These are phyloP conservation scores for Erinaceus europaeus DNA, from an alignment of 2,113 vertebrate species.

Conservation along the genomic window DNA sequence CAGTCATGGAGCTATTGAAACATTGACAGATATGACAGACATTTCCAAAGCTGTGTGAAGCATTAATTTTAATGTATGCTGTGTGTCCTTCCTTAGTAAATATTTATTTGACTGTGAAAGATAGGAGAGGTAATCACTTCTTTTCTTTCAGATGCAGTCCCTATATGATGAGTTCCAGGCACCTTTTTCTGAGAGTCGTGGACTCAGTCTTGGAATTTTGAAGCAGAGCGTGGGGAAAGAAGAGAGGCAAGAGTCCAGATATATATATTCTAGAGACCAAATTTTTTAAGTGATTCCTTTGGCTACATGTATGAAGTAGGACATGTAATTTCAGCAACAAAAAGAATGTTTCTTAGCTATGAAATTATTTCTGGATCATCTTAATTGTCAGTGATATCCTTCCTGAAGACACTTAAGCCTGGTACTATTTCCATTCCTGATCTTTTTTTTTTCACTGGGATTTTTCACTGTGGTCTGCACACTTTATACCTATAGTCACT, in stretches of 20 bases:
- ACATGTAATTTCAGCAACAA: not conserved
- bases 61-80: slow-evolving; percentile 80
- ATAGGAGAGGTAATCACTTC: slow-evolving; percentile 64
- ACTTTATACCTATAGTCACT: not conserved
- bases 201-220: slow-evolving; percentile 19
- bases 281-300: slow-evolving; percentile 22
- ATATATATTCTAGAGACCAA: slow-evolving; percentile 13
- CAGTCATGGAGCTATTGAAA: slow-evolving; percentile 69
- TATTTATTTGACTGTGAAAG: slow-evolving; percentile 77
- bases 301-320: not conserved
- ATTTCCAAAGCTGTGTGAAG: slow-evolving; percentile 70
- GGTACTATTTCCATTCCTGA: not conserved
- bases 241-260: slow-evolving; percentile 10
- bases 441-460: not conserved
- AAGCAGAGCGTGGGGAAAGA: not conserved
- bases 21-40: slow-evolving; percentile 77
- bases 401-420: not conserved
- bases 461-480: not conserved
- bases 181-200: not conserved
- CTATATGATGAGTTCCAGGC: not conserved
- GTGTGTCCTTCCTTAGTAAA: slow-evolving; percentile 78
- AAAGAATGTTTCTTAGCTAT: not conserved
- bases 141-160: slow-evolving; percentile 49
- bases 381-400: slow-evolving; percentile 12
- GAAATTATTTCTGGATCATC: slow-evolving; percentile 26